Percentiles rank a stretch among this genome's conserved stretches.
phyloP scores from a whole-genome alignment of 2,888 invertebrate species.

The Helicoverpa assulta region DNA sequence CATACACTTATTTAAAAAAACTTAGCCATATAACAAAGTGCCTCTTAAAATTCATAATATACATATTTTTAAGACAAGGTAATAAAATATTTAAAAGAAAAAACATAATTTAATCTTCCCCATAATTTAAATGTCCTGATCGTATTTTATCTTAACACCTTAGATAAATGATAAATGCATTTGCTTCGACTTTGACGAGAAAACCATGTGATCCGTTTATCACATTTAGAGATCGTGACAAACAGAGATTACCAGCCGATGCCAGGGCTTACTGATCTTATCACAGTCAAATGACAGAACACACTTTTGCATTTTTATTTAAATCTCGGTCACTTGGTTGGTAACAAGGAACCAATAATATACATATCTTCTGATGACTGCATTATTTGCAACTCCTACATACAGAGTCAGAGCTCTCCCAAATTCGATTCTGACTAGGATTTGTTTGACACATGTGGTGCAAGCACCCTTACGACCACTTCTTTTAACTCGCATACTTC shows the following conservation, averaged over 20 bases:
- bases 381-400: no score
- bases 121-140: conserved; percentile 2
- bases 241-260: conserved; percentile 76
- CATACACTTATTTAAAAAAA: no score
- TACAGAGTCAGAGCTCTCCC: no score
- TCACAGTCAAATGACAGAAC: conserved; percentile 27
- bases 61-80: no score
- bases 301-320: conserved; percentile 1
- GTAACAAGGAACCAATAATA: background rate
- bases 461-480: no score
- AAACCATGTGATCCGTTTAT: conserved; percentile 82
- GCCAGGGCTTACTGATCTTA: conserved; percentile 54
- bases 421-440: no score
- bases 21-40: no score
- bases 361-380: background rate
- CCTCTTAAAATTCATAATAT: no score
- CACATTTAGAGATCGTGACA: conserved; percentile 81
- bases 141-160: conserved; percentile 26
- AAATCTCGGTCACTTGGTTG: conserved; percentile 21
- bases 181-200: conserved; percentile 58
- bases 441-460: no score
- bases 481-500: no score
- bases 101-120: no score
- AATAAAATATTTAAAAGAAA: no score
- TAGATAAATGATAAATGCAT: conserved; percentile 34